phyloP scores from a whole-genome alignment of 1,140 invertebrate species.

The Saccostrea echinata region DNA sequence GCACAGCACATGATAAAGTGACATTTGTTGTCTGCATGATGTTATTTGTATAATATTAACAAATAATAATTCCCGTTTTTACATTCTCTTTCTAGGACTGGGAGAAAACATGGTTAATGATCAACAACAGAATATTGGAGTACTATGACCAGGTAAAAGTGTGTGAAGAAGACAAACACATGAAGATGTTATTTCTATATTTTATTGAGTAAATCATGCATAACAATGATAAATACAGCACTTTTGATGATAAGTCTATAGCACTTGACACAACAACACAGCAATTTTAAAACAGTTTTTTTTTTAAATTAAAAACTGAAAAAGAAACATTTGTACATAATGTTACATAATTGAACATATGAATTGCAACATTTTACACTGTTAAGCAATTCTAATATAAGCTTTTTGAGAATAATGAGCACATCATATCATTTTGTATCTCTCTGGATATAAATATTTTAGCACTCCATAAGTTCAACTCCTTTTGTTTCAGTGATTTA shows the following conservation, averaged over 20 bases:
- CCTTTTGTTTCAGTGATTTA: too few species aligned
- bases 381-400: too few species aligned
- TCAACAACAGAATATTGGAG: constrained; percentile 86
- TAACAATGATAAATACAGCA: neutral
- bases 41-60: too few species aligned
- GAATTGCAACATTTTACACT: too few species aligned
- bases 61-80: too few species aligned
- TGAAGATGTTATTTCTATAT: neutral
- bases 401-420: too few species aligned
- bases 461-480: too few species aligned
- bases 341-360: too few species aligned
- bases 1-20: neutral
- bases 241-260: neutral
- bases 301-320: too few species aligned
- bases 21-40: neutral
- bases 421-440: too few species aligned
- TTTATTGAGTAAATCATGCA: neutral
- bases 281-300: neutral
- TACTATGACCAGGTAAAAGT: constrained; percentile 82
- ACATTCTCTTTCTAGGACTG: constrained; percentile 80
- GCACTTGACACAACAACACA: neutral
- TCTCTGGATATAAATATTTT: too few species aligned
- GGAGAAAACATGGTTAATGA: constrained; percentile 89
- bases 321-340: too few species aligned
- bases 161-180: neutral